Evolutionary conservation across 2,888 invertebrate species (phyloP).

Genomic region (Empis stercorea): DNA sequence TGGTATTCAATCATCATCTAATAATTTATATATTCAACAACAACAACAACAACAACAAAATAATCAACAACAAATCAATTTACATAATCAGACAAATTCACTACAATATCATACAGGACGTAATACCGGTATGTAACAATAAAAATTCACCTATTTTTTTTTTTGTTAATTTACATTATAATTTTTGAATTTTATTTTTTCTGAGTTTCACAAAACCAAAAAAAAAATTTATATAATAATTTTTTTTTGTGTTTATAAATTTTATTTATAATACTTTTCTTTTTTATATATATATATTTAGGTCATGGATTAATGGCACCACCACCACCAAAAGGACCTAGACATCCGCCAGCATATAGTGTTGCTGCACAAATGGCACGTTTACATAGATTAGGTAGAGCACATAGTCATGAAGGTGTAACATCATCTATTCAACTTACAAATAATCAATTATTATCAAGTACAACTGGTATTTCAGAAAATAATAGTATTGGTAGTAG

Average conservation of each 20-base stretch:
- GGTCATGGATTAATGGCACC: conserved; percentile 13
- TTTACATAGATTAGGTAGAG: conserved; percentile 65
- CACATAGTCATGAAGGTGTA: conserved; percentile 78
- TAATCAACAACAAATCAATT: neutral
- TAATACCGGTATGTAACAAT: conserved; percentile 12
- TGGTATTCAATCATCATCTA: neutral
- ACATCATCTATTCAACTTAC: conserved; percentile 30
- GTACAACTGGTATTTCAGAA: neutral
- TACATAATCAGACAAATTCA: conserved; percentile 8
- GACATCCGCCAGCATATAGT: conserved; percentile 68
- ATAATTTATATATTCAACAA: neutral
- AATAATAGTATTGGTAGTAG: neutral
- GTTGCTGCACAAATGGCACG: conserved; percentile 79
- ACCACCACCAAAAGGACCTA: conserved; percentile 15
- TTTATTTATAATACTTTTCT: too few species aligned
- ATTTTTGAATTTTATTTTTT: too few species aligned
- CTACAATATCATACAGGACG: conserved; percentile 9
- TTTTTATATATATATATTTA: neutral
- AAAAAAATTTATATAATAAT: neutral
- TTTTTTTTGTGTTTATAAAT: neutral
- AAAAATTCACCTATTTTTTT: neutral
- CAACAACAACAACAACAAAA: neutral
- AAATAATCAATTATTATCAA: too few species aligned
- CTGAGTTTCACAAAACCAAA: too few species aligned
- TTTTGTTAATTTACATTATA: neutral